These are phyloP conservation scores for Meliscaeva auricollis DNA, from an alignment of 2,888 invertebrate species.

Conservation along the genomic window DNA sequence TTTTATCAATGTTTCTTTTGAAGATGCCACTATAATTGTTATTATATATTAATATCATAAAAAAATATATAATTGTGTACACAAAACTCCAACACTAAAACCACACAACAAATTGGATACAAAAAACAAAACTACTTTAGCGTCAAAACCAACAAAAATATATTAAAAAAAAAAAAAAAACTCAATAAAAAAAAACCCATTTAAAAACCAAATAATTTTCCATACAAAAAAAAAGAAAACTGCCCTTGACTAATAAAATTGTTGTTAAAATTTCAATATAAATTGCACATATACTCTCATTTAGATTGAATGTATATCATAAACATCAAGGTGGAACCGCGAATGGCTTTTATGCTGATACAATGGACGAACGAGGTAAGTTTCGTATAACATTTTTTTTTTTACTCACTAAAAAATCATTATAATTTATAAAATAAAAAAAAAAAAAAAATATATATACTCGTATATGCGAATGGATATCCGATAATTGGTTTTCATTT, in stretches of 20 bases:
- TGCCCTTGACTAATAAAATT: slow-evolving; percentile 11
- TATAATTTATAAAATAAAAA: neutral
- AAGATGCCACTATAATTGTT: no score
- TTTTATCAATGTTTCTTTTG: no score
- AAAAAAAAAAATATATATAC: no score
- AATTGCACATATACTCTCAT: slow-evolving; percentile 55
- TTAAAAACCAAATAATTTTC: neutral
- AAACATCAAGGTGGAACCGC: slow-evolving; percentile 62
- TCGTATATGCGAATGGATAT: slow-evolving; percentile 28
- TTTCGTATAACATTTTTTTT: slow-evolving; percentile 2
- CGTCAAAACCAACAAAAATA: no score
- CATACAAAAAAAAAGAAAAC: neutral
- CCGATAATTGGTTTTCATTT: slow-evolving; percentile 55
- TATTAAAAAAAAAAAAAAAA: neutral
- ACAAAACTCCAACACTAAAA: no score
- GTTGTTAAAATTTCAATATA: slow-evolving; percentile 60
- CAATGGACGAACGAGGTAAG: slow-evolving; percentile 74
- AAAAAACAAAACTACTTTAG: no score
- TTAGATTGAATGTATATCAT: slow-evolving; percentile 66
- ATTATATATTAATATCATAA: no score
- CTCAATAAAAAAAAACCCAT: neutral
- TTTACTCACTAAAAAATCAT: neutral
- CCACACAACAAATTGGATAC: no score
- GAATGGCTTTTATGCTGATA: slow-evolving; percentile 46
- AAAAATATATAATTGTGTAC: no score